These are phyloP conservation scores for Petrophora chlorosata DNA, from an alignment of 2,888 invertebrate species.

Conservation along the genomic window DNA sequence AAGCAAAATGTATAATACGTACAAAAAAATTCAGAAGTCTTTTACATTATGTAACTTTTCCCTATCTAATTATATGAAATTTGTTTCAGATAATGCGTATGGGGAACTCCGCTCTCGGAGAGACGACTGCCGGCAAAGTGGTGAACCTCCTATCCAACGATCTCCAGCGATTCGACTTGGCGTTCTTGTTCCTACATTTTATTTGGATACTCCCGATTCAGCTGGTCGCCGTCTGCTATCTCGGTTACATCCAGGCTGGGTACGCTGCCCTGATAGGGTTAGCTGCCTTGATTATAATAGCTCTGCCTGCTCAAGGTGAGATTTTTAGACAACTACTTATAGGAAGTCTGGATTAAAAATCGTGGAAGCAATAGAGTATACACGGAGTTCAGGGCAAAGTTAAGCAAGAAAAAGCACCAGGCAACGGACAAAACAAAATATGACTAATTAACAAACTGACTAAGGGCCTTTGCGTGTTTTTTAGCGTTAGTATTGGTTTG, in stretches of 20 bases:
- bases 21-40: too few species aligned
- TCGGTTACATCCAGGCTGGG: constrained; percentile 88
- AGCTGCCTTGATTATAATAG: constrained; percentile 85
- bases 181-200: constrained; percentile 89
- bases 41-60: not conserved
- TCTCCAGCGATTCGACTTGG: constrained; percentile 91
- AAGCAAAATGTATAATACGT: too few species aligned
- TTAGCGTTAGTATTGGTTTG: too few species aligned
- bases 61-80: not conserved
- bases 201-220: constrained; percentile 91
- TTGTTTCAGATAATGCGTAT: constrained; percentile 77
- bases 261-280: constrained; percentile 88
- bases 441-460: too few species aligned
- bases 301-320: constrained; percentile 90
- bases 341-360: too few species aligned
- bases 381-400: too few species aligned
- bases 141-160: constrained; percentile 95
- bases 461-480: too few species aligned
- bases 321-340: not conserved
- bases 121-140: constrained; percentile 94
- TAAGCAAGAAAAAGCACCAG: too few species aligned
- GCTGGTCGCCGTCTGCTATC: constrained; percentile 85
- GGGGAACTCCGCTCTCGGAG: constrained; percentile 86
- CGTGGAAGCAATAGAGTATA: too few species aligned
- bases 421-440: too few species aligned